Base-by-base conservation (phyloP, 2,113 vertebrate species). In the Colius striatus region DNA sequence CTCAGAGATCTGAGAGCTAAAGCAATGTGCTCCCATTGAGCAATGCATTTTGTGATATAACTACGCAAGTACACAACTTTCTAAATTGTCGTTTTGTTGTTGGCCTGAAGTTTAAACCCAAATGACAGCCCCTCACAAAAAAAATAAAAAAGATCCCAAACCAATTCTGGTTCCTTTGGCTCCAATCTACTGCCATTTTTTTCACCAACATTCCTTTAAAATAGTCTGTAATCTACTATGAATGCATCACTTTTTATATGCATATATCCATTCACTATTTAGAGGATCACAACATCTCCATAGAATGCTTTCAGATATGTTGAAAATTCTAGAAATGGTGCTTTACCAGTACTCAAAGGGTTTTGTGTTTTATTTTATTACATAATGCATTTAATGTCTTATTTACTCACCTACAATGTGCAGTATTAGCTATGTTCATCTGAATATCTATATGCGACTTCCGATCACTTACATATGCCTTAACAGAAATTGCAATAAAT, bases 391-490 rank as follows among this genome's bases (percentile, higher is more conserved):
- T 96, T 97, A 96, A 84, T 93, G 45, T 87, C 78, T 94, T 97
- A 95, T 98, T 97, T 97, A 98, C 97, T 97, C 96, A 97, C 90
- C 74, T 97, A 92, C 97, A 97, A 86, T 96, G 97, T 94, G 95
- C 94, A 96, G 93, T 92, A 95, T 95, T 97, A 96, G 94, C 95
- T 97, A 96, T 95, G 79, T 96, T 94, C 96, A 94, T 90, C 96
- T 96, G 65, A 97, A 83, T 95, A 96, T 90, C 93, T 97, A 36
- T 98, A 90, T 97, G 89, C 93, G 90, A 89, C 84, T 93, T 96
- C 95, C 95, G 94, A 77, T 96, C 97, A 95, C 86, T 71, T 95
- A 83, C 96, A 96, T 97, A 97, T 96, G 84, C 97, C 95, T 98
- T 97, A 96, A 95, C 97, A 96, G 93, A 96, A 96, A 96, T 94